Base-by-base conservation (phyloP, 2,888 invertebrate genomes). In the Chrysomela aeneicollis region DNA sequence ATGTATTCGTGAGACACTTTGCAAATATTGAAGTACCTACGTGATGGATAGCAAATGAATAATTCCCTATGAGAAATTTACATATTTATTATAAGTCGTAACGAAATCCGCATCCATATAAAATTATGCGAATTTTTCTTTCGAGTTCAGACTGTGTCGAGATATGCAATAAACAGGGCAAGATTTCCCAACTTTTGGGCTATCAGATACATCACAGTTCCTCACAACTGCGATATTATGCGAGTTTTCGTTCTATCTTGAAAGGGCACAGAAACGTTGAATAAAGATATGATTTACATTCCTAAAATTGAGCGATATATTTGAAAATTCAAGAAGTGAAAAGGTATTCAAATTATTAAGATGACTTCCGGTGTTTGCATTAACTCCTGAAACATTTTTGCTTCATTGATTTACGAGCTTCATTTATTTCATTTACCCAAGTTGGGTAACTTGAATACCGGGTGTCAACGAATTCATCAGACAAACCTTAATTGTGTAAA, bases 181-280 rank as follows among this genome's bases (percentile, higher is more conserved):
- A 12, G 35, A 35, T 6, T 35, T 35, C 12, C 35, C 8, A 35
- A 35, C 5, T 35, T 35, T 35, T 2, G 35, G 10, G 10, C 8
- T 9, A 10, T 26, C 26, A 6, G 26, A 26, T 26, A 42, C 42
- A 15, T 12, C 42, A 2, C 10, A 42, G 42, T 42, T 42, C 6
- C 42, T n/a, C n/a, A 15, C 9, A 42, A 42, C 42, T 42, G 42
- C 42, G 42, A 42, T 42, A 42, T 42, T 42, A 42, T 42, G 42
- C 42, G 15, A 42, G 42, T 15, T 42, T 42, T 42, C 42, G 32
- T 35, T 35, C 10, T 35, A 35, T 35, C 32, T 35, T 10, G 42
- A 42, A 42, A 10, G 4, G 10, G 8, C 3, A 2, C 1, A 42
- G 15, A 42, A 3, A n/a, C 15, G 15, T 42, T 15, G 42, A 42